These are phyloP conservation scores for Nomada ruficornis DNA, from an alignment of 2,888 invertebrate species.

Conservation along the genomic window DNA sequence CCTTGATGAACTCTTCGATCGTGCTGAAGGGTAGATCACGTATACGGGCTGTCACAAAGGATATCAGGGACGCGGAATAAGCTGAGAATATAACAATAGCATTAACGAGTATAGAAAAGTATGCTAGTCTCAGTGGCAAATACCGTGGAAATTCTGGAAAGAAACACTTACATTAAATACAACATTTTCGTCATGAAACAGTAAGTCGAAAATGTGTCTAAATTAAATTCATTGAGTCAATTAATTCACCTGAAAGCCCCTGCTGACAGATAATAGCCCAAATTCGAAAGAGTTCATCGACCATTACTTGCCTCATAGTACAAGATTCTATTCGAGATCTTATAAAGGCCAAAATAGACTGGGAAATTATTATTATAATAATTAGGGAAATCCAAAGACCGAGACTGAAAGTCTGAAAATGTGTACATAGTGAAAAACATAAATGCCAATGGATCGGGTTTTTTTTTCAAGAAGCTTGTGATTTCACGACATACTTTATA, in stretches of 20 bases:
- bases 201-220: neutral
- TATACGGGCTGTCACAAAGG: constrained; percentile 63
- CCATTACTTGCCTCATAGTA: constrained; percentile 17
- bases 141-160: constrained; percentile 42
- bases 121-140: constrained; percentile 43
- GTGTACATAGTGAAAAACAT: neutral
- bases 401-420: constrained; percentile 41
- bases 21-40: constrained; percentile 70
- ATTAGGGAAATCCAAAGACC: constrained; percentile 62
- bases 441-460: neutral
- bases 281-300: constrained; percentile 63
- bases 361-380: constrained; percentile 33
- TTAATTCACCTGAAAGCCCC: constrained; percentile 68
- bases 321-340: constrained; percentile 23
- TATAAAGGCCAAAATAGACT: constrained; percentile 58
- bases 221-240: neutral
- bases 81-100: constrained; percentile 69
- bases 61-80: constrained; percentile 76
- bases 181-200: neutral
- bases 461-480: neutral
- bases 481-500: constrained; percentile 54
- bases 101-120: constrained; percentile 63
- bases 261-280: constrained; percentile 78
- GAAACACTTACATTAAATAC: neutral
- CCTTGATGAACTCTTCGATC: constrained; percentile 72